Conservation (phyloP, 2,888 invertebrate species). For the Steinernema carpocapsae region DNA sequence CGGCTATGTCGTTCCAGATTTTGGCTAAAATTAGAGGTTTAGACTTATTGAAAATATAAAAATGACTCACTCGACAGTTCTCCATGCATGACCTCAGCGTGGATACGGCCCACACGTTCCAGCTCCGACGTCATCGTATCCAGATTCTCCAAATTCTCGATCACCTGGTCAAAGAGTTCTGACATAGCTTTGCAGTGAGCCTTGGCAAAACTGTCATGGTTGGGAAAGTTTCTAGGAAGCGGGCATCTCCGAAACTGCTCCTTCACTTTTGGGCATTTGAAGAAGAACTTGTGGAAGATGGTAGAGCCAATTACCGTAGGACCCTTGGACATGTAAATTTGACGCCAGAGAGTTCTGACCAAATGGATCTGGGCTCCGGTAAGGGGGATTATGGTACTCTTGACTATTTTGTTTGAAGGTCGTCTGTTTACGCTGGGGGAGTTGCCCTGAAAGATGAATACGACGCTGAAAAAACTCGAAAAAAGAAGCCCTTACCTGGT, state of each 20-base stretch:
- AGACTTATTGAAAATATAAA: no score
- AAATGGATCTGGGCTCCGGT: constrained; percentile 67
- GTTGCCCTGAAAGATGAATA: no score
- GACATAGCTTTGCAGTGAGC: constrained; percentile 65
- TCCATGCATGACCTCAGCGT: constrained; percentile 61
- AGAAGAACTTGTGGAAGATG: constrained; percentile 67
- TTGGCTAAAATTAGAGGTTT: constrained; percentile 49
- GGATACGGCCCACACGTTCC: constrained; percentile 60
- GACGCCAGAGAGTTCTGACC: constrained; percentile 58
- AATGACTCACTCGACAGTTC: constrained; percentile 56
- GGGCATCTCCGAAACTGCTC: constrained; percentile 62
- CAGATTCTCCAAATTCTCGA: constrained; percentile 65
- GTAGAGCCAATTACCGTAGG: constrained; percentile 67
- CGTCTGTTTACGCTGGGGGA: no score
- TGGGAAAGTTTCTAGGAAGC: constrained; percentile 60
- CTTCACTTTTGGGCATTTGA: constrained; percentile 64
- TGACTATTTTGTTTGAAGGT: no score
- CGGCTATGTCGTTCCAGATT: constrained; percentile 66
- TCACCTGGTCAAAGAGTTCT: constrained; percentile 64
- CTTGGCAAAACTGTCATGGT: constrained; percentile 64
- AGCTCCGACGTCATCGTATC: constrained; percentile 59
- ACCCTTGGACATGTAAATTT: constrained; percentile 57
- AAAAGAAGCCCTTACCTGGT: background rate
- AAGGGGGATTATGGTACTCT: constrained; percentile 61
- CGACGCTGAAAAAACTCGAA: background rate